Evolutionary conservation across 2,113 vertebrate genomes (phyloP), one percentile per base, ranked within the genome.

Genomic region (Forbesichthys agassizii): DNA sequence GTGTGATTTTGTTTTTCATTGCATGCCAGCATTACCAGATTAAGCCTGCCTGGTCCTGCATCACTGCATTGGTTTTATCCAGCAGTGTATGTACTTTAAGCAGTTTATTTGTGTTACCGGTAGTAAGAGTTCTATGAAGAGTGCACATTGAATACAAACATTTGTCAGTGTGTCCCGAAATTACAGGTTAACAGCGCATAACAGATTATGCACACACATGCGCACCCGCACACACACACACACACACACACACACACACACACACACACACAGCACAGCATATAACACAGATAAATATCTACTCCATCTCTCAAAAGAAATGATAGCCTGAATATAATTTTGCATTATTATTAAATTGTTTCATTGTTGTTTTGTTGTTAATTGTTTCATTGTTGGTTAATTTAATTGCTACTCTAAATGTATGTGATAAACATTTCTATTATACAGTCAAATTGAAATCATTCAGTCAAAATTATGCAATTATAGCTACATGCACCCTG

Each of bases 81-180:
- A 42, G 36, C 4, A 42, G 36, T 5, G 36, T 42, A 69, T 83
- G 76, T 83, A 88, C 78, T 77, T 27, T 27, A 27, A 27, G 4
- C 77, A 79, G 77, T 67, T 81, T 52, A 65, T 56, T 77, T 75
- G 67, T 68, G 80, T 14, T 55, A 49, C 76, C 83, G 18, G 55
- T 82, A 75, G 54, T 57, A 33, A 9, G 13, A 70, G 73, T 66
- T 27, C 27, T 27, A 75, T 70, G 70, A 52, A 72, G 74, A 83
- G 71, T 69, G 75, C 36, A 6, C 7, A 42, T 42, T 42, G 36
- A 42, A 42, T 3, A 42, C 36, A 42, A 4, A 42, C 36, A 42
- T 42, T 42, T 42, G 36, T 42, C 36, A 42, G 0, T 42, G 4
- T 42, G 36, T 42, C 36, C 36, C 7, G 36, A 42, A 42, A 42